A percentile compares a stretch with the other conserved stretches of the same genome.
phyloP scores from a whole-genome alignment of 2,888 invertebrate genomes.

The Arenicola marina region DNA sequence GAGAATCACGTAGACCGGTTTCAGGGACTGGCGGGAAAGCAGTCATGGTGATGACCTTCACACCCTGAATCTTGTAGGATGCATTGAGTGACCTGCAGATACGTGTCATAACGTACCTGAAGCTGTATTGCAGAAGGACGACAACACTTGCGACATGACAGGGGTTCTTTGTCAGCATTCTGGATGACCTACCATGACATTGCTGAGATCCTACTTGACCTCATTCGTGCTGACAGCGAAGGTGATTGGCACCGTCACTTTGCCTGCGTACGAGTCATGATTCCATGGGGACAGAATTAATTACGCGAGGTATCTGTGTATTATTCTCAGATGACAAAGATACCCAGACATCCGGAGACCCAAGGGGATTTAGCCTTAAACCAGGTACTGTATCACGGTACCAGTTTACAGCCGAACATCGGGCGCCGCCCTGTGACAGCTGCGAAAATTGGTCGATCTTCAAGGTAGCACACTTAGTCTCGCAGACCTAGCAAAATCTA shows the following conservation, averaged over 20 bases:
- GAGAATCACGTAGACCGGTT: conserved; percentile 14
- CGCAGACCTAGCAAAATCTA: conserved; percentile 7
- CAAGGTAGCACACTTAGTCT: not conserved
- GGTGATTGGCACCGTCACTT: conserved; percentile 32
- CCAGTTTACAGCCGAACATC: conserved; percentile 29
- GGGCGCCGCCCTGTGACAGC: too few species aligned
- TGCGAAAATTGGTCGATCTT: too few species aligned
- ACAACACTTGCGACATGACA: too few species aligned
- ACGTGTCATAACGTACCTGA: not conserved
- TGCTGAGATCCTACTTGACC: conserved; percentile 25
- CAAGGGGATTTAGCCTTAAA: conserved; percentile 25
- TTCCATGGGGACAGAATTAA: conserved; percentile 34
- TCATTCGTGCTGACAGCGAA: conserved; percentile 27
- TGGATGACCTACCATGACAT: conserved; percentile 36
- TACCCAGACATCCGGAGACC: conserved; percentile 32
- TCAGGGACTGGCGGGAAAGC: conserved; percentile 5
- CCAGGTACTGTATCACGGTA: conserved; percentile 24
- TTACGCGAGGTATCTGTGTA: conserved; percentile 32
- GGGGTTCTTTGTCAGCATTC: too few species aligned
- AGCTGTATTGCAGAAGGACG: not conserved
- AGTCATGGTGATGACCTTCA: conserved; percentile 2
- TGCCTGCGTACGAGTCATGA: conserved; percentile 18
- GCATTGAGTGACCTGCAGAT: not conserved
- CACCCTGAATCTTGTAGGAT: not conserved
- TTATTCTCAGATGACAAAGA: conserved; percentile 22